A percentile compares a stretch with the other conserved stretches of the same genome.
phyloP scores from a whole-genome alignment of 2,888 invertebrate species.

The Papilio protenor region DNA sequence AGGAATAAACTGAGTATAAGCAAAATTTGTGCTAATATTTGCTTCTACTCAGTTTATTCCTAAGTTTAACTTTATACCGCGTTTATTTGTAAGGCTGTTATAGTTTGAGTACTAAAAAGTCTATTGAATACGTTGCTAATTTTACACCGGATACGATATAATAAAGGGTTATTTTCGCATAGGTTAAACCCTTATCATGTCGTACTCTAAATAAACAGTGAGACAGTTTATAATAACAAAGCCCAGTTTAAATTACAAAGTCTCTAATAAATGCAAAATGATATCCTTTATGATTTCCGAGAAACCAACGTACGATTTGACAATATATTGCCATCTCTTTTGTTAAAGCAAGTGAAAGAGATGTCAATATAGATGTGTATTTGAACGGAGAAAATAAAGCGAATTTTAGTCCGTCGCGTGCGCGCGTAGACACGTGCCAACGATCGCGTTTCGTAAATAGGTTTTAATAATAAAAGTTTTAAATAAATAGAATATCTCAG shows the following conservation, averaged over 20 bases:
- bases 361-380: background rate
- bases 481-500: background rate
- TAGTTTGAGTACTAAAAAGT: too few species aligned
- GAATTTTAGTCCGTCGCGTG: background rate
- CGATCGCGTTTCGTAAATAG: too few species aligned
- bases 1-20: too few species aligned
- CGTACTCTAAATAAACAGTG: background rate
- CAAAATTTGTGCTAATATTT: too few species aligned
- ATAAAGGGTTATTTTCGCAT: too few species aligned
- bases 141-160: too few species aligned
- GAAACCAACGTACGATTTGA: background rate
- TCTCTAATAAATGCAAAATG: background rate
- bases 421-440: background rate
- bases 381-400: background rate
- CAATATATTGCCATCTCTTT: background rate
- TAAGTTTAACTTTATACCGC: too few species aligned
- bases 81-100: too few species aligned
- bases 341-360: background rate
- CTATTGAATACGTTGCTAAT: too few species aligned
- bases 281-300: slow-evolving; percentile 7
- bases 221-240: background rate
- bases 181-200: background rate
- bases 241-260: background rate
- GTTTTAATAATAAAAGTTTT: background rate
- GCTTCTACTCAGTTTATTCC: too few species aligned